These are phyloP conservation scores for Berghia stephanieae DNA, from an alignment of 1,140 invertebrate species.

Conservation along the genomic window DNA sequence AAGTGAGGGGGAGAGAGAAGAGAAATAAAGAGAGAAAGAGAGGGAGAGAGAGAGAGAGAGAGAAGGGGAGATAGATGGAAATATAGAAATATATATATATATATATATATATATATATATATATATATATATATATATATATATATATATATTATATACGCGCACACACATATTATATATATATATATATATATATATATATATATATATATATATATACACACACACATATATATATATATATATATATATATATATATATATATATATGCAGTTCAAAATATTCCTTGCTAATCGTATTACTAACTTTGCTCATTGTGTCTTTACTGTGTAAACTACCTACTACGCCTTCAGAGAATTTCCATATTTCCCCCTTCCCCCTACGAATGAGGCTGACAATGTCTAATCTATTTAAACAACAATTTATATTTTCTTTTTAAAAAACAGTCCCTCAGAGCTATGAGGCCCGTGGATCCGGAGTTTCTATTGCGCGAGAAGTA, in stretches of 20 bases:
- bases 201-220: neutral
- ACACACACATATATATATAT: neutral
- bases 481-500: too few species aligned
- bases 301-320: neutral
- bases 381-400: too few species aligned
- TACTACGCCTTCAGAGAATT: neutral
- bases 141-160: neutral
- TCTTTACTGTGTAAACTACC: neutral
- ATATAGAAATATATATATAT: too few species aligned
- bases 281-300: neutral
- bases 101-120: neutral
- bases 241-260: neutral
- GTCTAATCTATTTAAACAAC: too few species aligned
- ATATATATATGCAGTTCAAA: neutral
- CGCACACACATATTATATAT: too few species aligned
- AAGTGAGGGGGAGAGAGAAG: neutral
- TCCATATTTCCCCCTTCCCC: too few species aligned
- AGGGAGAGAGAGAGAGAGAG: neutral
- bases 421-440: too few species aligned
- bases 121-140: neutral
- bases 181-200: too few species aligned
- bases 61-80: neutral
- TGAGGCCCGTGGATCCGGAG: too few species aligned
- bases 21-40: slow-evolving; percentile 14
- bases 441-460: too few species aligned